Base-by-base conservation (phyloP, 30 jellyfish, hydroid and myxozoan genomes). In the Hydractinia echinata region DNA sequence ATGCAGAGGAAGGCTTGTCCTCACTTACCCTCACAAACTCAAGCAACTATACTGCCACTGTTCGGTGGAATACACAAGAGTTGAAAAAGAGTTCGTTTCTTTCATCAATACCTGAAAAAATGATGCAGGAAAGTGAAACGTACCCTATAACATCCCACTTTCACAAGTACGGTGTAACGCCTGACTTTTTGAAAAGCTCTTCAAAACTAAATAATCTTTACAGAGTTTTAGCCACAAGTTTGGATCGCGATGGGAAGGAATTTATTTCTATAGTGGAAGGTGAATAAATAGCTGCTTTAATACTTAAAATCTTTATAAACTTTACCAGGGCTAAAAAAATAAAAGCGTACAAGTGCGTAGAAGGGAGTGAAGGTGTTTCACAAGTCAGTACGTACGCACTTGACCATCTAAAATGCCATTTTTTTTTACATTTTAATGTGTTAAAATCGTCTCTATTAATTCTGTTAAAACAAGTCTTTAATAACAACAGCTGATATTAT, bases 231-330 rank as follows among this genome's bases (percentile, higher is more conserved):
- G 84, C 90, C 4, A 84, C 83, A 51, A 88, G 92, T 66, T 53
- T 54, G 11, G 97, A 89, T 78, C 64, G 91, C 48, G 66, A 84
- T 11, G 87, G 82, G 44, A 81, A 67, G 51, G 64, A 58, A n/a
- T 89, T 89, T 89, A 88, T 84, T 21, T 89, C 97, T 7, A 58
- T 74, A 9, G 10, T 79, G 4, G 95, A 89, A 79, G 95, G 97
- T 73, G 48, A 72, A 77, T 52, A 8, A 8, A 6, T 71, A 30
- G 15, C 19, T 30, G 44, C 44, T 30, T 30, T 30, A 30, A 30
- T 30, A 30, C 44, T 30, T 30, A 30, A 30, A 30, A 30, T 1
- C 44, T 2, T 30, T 30, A 30, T 30, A 30, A 30, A 30, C 44
- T 30, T 30, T 30, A 2, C 44, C 44, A 30, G 44, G n/a, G n/a